These are phyloP conservation scores for Caenorhabditis briggsae DNA, from an alignment of 1,140 invertebrate genomes.

Conservation along the genomic window DNA sequence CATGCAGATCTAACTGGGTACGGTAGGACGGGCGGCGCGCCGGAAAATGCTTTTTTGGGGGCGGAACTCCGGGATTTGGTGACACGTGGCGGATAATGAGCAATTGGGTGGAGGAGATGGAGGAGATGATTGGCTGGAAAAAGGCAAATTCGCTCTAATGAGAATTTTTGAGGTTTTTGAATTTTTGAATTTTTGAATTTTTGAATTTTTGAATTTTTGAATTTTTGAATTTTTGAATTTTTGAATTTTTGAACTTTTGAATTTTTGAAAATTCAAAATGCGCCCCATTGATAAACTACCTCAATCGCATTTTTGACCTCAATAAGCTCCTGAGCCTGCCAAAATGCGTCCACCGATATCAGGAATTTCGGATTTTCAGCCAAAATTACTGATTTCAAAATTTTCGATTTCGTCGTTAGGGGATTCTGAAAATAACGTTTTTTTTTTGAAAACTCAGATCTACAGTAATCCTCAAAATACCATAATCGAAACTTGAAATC, in stretches of 20 bases:
- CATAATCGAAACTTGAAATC: background rate
- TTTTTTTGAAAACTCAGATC: background rate
- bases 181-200: background rate
- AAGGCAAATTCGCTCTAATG: background rate
- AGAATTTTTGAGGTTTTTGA: background rate
- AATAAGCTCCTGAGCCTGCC: slow-evolving; percentile 57
- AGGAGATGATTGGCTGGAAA: too few relatives aligned
- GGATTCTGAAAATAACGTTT: slow-evolving; percentile 54
- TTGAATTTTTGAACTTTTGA: background rate
- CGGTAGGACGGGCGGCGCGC: slow-evolving; percentile 60
- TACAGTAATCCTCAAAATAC: slow-evolving; percentile 3
- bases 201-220: background rate
- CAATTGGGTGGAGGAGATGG: background rate
- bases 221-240: background rate
- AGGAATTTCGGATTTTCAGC: slow-evolving; percentile 12
- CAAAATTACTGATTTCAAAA: background rate
- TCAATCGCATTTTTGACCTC: slow-evolving; percentile 53
- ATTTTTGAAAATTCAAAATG: too few relatives aligned
- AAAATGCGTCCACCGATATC: slow-evolving; percentile 64
- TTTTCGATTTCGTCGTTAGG: background rate
- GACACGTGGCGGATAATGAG: slow-evolving; percentile 61
- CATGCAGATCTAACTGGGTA: background rate
- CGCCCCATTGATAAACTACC: background rate
- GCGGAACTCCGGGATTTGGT: slow-evolving; percentile 62
- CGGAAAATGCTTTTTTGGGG: slow-evolving; percentile 57